Percentiles rank a stretch among this genome's conserved stretches.
These are phyloP conservation scores for Notamacropus eugenii DNA, from an alignment of 2,797 vertebrate genomes.

Conservation along the genomic window DNA sequence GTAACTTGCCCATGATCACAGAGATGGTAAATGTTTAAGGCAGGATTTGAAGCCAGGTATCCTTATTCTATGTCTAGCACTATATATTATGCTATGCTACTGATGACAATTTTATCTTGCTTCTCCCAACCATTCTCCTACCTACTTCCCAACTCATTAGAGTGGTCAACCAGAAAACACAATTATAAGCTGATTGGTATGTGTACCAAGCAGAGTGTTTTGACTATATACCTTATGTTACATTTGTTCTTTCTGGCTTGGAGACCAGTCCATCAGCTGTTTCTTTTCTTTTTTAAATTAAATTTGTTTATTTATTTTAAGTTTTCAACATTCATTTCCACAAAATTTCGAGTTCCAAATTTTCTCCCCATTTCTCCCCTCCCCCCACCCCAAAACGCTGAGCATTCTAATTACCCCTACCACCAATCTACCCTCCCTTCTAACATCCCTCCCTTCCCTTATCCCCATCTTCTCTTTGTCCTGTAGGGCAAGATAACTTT, in stretches of 20 bases:
- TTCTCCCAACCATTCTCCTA: neutral
- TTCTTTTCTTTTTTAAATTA: conserved; percentile 59
- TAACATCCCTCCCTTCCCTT: too few relatives aligned
- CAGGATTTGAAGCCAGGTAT: too few relatives aligned
- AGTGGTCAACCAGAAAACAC: conserved; percentile 62
- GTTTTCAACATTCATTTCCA: too few relatives aligned
- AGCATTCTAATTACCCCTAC: too few relatives aligned
- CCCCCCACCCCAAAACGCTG: too few relatives aligned
- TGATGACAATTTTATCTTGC: conserved; percentile 10
- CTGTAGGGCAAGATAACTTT: too few relatives aligned
- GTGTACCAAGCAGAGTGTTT: conserved; percentile 29
- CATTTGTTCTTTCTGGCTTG: conserved; percentile 68
- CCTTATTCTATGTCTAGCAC: neutral
- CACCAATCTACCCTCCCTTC: too few relatives aligned
- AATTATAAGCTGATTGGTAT: conserved; percentile 70
- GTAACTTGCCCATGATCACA: neutral
- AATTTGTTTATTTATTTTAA: too few relatives aligned
- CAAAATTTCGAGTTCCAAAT: too few relatives aligned
- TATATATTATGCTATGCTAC: neutral
- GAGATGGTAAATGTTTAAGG: neutral
- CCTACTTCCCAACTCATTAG: conserved; percentile 39
- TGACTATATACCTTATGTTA: conserved; percentile 68
- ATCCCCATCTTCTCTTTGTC: too few relatives aligned
- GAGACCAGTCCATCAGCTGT: conserved; percentile 67
- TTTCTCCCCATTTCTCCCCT: too few relatives aligned